Base-by-base conservation (phyloP, 2,113 vertebrate genomes). In the Pipra filicauda region DNA sequence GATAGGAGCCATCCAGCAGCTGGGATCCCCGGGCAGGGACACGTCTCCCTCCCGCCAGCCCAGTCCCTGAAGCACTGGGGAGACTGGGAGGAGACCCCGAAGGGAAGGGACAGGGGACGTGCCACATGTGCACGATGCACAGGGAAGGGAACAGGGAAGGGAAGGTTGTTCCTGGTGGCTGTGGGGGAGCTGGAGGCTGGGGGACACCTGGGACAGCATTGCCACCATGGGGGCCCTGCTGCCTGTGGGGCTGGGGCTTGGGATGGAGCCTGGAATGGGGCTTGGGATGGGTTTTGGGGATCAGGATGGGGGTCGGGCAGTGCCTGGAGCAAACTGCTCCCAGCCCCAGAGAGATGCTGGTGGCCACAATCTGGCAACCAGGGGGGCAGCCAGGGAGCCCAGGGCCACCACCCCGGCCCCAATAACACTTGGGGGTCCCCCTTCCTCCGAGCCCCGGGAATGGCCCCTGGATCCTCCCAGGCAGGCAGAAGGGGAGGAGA, bases 331-430 rank as follows among this genome's bases (percentile, higher is more conserved):
- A 12, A 43, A 11, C 43, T 22, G 43, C 24, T 80, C 79, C 67
- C 51, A 55, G 71, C 55, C 78, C 83, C 8, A 1, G 10, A 16
- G 35, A 51, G 79, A 49, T 26, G 28, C 39, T 43, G 65, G 61
- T 4, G 48, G 77, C 79, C 3, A 1, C 1, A 1, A 5, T 3
- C 8, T 1, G 0, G 37, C 2, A 4, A 28, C 39, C 24, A 11
- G 37, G 19, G 33, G 28, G 61, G 30, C 72, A 41, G 44, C n/a
- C 2, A 22, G 48, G 21, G n/a, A 65, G 26, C 61, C 84, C 8
- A 3, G 52, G 43, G 37, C 43, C 88, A 71, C 46, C 22, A 33
- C 15, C 44, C 31, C 2, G 0, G 8, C 48, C 48, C 20, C 2
- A 48, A 6, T 5, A n/a, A 5, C 7, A 0, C 43, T 13, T 0